phyloP scores from a whole-genome alignment of 2,113 vertebrate genomes.

The Smithornis capensis region DNA sequence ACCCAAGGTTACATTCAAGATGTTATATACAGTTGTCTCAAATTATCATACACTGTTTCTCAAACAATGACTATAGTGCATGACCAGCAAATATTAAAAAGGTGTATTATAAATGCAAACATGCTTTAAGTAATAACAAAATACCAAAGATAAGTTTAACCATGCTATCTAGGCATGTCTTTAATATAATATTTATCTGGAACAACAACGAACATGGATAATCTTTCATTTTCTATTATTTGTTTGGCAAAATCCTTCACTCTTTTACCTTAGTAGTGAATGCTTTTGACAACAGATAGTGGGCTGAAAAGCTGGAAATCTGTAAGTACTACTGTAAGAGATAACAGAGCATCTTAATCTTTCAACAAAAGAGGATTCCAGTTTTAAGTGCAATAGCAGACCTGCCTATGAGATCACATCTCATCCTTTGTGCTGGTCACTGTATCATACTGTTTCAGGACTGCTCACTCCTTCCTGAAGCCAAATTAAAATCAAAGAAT shows the following conservation, averaged over 20 bases:
- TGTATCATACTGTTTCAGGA: not conserved
- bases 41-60: not conserved
- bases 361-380: conserved; percentile 41
- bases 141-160: not conserved
- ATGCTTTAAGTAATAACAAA: not conserved
- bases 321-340: conserved; percentile 49
- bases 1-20: not conserved
- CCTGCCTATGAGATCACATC: conserved; percentile 69
- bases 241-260: conserved; percentile 52
- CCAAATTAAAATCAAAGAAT: not conserved
- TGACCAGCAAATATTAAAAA: not conserved
- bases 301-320: conserved; percentile 11
- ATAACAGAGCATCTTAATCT: conserved; percentile 32
- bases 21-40: not conserved
- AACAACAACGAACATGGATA: not conserved
- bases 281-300: conserved; percentile 62
- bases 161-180: not conserved
- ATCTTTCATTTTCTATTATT: not conserved
- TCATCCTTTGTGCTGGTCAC: conserved; percentile 63
- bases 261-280: conserved; percentile 54
- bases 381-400: conserved; percentile 41
- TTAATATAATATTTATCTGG: not conserved
- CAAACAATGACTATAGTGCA: not conserved
- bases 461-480: not conserved
- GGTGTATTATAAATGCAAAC: not conserved